Evolutionary conservation across 1,140 invertebrate genomes (phyloP).

Genomic region (Platorchestia sp.): DNA sequence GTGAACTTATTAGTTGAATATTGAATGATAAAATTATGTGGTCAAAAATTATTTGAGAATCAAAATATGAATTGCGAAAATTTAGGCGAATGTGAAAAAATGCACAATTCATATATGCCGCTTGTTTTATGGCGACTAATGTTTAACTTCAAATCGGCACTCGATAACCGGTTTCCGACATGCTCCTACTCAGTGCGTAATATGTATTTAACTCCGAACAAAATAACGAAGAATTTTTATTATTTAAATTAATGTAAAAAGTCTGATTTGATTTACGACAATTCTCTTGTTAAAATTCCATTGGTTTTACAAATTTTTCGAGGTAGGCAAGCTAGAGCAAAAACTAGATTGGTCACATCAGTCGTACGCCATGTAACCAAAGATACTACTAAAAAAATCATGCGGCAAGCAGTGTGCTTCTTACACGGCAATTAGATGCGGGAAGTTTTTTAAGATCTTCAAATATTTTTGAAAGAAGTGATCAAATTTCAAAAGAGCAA

Average conservation of each 20-base stretch:
- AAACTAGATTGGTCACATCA: not conserved
- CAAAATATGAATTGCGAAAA: too few species aligned
- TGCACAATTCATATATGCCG: too few species aligned
- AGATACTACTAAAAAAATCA: not conserved
- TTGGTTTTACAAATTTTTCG: not conserved
- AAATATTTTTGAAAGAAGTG: not conserved
- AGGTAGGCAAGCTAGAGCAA: not conserved
- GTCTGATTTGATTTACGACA: not conserved
- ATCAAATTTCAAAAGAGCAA: not conserved
- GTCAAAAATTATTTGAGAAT: too few species aligned
- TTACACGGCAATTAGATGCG: not conserved
- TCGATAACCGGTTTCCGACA: too few species aligned
- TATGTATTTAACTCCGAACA: not conserved
- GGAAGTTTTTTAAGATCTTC: not conserved
- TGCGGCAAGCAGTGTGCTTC: not conserved
- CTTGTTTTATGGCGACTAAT: too few species aligned
- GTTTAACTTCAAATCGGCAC: too few species aligned
- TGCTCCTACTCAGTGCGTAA: not conserved
- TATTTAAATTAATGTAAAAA: not conserved
- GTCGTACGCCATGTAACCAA: not conserved
- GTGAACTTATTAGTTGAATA: too few species aligned
- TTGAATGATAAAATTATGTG: too few species aligned
- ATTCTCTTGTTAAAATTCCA: not conserved
- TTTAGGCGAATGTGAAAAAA: too few species aligned
- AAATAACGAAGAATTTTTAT: not conserved